Base-by-base conservation (phyloP, 2,113 vertebrate genomes). In the Cebus imitator region DNA sequence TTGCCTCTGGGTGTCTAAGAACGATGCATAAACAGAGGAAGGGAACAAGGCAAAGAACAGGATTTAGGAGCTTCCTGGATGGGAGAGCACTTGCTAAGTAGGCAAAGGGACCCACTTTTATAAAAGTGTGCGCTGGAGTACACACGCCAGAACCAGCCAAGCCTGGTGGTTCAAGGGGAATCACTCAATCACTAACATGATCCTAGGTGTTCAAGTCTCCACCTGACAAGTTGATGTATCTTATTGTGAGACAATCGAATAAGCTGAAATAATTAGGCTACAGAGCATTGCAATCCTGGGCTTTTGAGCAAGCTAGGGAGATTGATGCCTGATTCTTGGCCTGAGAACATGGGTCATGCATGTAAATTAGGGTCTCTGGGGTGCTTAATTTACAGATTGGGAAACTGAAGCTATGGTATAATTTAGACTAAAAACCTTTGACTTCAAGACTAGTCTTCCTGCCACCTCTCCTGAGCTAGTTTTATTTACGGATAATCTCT, bases 31-130 rank as follows among this genome's bases (percentile, higher is more conserved):
- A 95, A 85, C 25, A 85, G 8, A 81, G 3, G 5, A 91, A 96
- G 12, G 35, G 9, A 80, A 3, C 23, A 95, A 80, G 20, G 37
- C 7, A 81, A 84, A 96, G 17, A 68, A 9, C 40, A 92, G 13
- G 45, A 73, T 84, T 96, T 87, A 93, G n/a, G 12, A 79, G 45
- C 40, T 75, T 96, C 8, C 43, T 52, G 43, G n/a, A 52, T 96
- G 35, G 27, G 17, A 81, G 48, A 93, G 3, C 32, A 88, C 18
- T 90, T 90, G n/a, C 6, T 87, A 92, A 90, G 5, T 48, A 87
- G 30, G 70, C 48, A 92, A 87, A 87, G 40, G 27, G 30, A 78
- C 12, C 0, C 4, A 32, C 30, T 75, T 48, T 95, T 30, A 83
- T 72, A 66, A 73, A 92, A 87, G 23, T 76, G 4, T 90, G 9